phyloP scores from a whole-genome alignment of 92 coral and sea anemone genomes.

The Epizoanthus illoricatus region DNA sequence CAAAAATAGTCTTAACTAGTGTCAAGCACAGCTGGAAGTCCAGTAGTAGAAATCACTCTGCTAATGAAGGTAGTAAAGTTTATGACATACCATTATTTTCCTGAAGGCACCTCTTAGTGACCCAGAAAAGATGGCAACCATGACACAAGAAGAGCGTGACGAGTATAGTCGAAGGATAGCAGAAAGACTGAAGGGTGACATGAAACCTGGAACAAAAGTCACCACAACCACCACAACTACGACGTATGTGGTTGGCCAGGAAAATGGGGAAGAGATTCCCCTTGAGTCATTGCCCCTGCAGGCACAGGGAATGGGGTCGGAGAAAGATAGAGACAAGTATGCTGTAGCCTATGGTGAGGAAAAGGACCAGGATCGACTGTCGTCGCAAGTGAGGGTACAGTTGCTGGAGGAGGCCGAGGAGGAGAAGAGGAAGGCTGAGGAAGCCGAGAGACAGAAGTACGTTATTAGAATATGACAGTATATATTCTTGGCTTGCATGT shows the following conservation, averaged over 20 bases:
- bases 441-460: constrained; percentile 12
- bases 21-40: too few relatives aligned
- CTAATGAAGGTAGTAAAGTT: background rate
- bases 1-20: too few relatives aligned
- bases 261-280: constrained; percentile 5
- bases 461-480: background rate
- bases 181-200: constrained; percentile 48
- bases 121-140: constrained; percentile 82
- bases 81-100: background rate
- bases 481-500: too few relatives aligned
- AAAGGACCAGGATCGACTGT: constrained; percentile 22
- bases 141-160: constrained; percentile 87
- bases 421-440: constrained; percentile 18
- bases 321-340: constrained; percentile 9
- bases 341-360: constrained; percentile 28
- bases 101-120: constrained; percentile 79
- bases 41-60: too few relatives aligned
- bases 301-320: constrained; percentile 20
- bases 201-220: constrained; percentile 9
- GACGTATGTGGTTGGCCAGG: constrained; percentile 43
- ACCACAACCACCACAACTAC: constrained; percentile 55
- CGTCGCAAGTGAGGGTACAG: constrained; percentile 29
- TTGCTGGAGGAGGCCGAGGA: constrained; percentile 18
- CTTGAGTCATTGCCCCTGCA: constrained; percentile 23
- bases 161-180: constrained; percentile 66